Conservation (phyloP, 2,113 vertebrate genomes). For the Xenotilapia caudafasciata region DNA sequence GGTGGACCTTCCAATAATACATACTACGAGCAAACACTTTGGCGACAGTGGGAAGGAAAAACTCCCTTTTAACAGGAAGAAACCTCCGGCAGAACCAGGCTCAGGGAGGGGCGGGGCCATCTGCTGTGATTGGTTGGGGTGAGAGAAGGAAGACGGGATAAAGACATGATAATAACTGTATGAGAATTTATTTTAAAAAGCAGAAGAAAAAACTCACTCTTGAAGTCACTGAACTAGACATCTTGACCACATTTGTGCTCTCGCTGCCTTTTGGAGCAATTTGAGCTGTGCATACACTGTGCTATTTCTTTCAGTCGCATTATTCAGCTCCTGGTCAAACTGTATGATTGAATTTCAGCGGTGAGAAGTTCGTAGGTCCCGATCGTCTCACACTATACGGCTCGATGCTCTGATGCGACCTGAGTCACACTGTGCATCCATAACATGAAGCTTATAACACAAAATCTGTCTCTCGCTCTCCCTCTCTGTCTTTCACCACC, state of each 20-base stretch:
- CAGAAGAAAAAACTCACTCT: background rate
- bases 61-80: background rate
- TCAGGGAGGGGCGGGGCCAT: background rate
- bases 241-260: background rate
- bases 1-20: background rate
- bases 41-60: background rate
- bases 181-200: background rate
- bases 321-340: background rate
- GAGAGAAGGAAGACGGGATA: fast-evolving
- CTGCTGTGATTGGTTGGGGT: fast-evolving
- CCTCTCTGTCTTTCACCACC: background rate
- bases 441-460: background rate
- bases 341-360: fast-evolving
- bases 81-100: background rate
- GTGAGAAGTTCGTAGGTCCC: background rate
- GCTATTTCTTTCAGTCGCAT: background rate
- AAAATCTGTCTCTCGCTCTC: background rate
- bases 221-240: background rate
- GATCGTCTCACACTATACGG: background rate
- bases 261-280: background rate
- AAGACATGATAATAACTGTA: background rate
- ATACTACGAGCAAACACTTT: background rate
- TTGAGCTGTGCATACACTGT: fast-evolving
- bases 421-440: background rate
- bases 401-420: background rate